Evolutionary conservation across 2,888 invertebrate genomes (phyloP).

Genomic region (Ellobium chinense): DNA sequence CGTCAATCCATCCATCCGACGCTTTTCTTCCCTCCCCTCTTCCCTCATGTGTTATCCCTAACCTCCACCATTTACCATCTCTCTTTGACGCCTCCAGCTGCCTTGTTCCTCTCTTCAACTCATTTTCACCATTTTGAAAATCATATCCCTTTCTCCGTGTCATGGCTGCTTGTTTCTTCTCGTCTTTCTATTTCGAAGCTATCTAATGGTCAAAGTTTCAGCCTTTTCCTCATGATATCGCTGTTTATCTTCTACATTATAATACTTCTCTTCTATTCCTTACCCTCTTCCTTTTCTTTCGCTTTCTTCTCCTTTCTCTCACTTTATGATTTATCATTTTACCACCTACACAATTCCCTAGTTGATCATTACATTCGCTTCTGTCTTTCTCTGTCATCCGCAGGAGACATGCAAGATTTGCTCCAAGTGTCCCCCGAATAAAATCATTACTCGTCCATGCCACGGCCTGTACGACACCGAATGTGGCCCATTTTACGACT

Average conservation of each 20-base stretch:
- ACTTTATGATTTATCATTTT: no score
- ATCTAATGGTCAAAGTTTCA: not conserved
- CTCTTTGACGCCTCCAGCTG: no score
- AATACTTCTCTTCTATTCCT: not conserved
- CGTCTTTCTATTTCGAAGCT: no score
- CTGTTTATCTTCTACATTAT: not conserved
- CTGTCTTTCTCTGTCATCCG: not conserved
- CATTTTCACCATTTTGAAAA: no score
- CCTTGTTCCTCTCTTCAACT: no score
- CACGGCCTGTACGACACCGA: slow-evolving; percentile 50
- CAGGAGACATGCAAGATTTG: slow-evolving; percentile 42
- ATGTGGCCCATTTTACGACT: slow-evolving; percentile 59
- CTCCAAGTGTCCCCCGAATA: slow-evolving; percentile 53
- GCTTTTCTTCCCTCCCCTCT: not conserved
- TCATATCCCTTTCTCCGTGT: no score
- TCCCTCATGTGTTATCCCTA: not conserved
- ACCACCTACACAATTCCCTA: no score
- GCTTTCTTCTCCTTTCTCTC: not conserved
- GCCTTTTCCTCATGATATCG: not conserved
- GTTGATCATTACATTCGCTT: not conserved
- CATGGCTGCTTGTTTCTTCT: no score
- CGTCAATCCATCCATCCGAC: not conserved
- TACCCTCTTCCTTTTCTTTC: not conserved
- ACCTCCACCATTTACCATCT: no score
- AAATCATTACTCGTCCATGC: slow-evolving; percentile 55